Conservation (phyloP, 2,888 invertebrate species). For the Marasmarcha lunaedactyla region DNA sequence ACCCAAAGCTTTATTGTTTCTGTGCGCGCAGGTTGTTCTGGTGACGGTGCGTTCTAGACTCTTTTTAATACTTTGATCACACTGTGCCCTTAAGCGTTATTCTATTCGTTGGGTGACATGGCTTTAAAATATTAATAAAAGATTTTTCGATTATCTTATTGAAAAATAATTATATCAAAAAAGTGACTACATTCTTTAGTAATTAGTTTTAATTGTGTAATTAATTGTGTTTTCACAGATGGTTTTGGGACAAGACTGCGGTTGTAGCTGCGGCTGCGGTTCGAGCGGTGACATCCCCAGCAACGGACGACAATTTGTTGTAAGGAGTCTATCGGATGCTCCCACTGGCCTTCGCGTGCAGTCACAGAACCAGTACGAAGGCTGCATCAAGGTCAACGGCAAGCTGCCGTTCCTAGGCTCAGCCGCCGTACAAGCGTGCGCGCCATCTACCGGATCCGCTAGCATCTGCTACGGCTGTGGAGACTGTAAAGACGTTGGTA, state of each 20-base stretch:
- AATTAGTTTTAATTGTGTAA: too few species aligned
- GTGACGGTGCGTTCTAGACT: background rate
- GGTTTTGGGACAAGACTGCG: background rate
- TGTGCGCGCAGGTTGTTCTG: background rate
- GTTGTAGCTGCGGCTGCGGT: background rate
- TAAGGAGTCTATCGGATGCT: background rate
- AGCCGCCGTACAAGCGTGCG: background rate
- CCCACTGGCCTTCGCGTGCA: background rate
- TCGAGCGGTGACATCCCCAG: background rate
- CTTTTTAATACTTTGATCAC: too few species aligned
- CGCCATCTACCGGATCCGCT: background rate
- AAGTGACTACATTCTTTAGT: too few species aligned
- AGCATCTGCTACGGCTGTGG: background rate
- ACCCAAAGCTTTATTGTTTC: background rate
- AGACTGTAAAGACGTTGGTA: background rate
- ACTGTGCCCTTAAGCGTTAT: too few species aligned
- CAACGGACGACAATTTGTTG: background rate
- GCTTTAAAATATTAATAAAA: too few species aligned
- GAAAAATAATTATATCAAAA: too few species aligned
- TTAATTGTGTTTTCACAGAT: too few species aligned
- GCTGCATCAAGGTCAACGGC: background rate
- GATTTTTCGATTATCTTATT: too few species aligned
- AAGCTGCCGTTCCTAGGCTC: background rate
- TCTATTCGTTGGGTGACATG: too few species aligned
- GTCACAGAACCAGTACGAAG: conserved; percentile 1